Percentiles rank a stretch among this genome's conserved stretches.
Evolutionary conservation across 2,113 vertebrate species (phyloP).

Genomic region (Rhynchopsitta pachyrhyncha): DNA sequence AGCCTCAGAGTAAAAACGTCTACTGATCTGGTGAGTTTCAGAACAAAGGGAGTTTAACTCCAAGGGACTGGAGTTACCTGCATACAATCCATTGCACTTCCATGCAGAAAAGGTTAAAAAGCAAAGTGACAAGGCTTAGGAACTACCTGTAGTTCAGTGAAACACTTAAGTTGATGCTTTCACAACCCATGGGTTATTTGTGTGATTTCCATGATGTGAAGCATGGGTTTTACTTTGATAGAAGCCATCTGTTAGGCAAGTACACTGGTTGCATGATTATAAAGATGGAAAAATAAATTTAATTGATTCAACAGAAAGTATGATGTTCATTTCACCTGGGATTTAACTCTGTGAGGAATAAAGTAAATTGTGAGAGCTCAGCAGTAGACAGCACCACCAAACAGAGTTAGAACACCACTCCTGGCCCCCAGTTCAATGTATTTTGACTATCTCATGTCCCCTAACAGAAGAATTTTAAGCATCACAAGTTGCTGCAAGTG

Average conservation of each 20-base stretch:
- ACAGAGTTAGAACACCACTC: background rate
- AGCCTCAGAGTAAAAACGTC: background rate
- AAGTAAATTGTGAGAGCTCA: background rate
- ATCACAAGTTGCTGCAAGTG: background rate
- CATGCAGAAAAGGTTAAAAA: background rate
- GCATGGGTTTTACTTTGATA: background rate
- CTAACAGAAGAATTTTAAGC: background rate
- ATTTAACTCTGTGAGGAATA: background rate
- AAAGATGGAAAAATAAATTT: conserved; percentile 6
- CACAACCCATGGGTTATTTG: background rate
- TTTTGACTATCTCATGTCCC: background rate
- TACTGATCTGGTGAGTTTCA: background rate
- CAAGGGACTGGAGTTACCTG: background rate
- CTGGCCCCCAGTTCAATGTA: background rate
- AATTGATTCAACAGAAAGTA: background rate
- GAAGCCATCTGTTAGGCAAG: conserved; percentile 20
- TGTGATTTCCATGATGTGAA: background rate
- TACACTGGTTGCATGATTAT: background rate
- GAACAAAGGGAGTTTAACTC: background rate
- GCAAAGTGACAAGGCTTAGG: background rate
- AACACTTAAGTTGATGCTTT: conserved; percentile 5
- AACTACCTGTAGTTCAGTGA: background rate
- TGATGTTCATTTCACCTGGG: background rate
- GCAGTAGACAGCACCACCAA: background rate
- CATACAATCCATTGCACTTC: background rate